phyloP scores from a whole-genome alignment of 1,140 invertebrate genomes.

The Eufriesea mexicana region DNA sequence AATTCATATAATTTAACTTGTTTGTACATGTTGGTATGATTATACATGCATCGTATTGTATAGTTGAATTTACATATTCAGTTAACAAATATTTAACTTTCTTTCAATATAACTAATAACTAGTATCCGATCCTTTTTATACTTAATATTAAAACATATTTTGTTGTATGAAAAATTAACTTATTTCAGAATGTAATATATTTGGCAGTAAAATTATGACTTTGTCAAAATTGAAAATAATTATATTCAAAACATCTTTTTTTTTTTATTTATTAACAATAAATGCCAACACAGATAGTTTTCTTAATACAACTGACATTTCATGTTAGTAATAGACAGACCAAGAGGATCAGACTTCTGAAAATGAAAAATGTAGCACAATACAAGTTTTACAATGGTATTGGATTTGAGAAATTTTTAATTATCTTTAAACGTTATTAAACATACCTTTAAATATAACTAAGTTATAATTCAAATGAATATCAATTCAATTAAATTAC shows the following conservation, averaged over 20 bases:
- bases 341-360: slow-evolving; percentile 68
- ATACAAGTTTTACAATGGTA: slow-evolving; percentile 21
- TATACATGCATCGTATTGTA: not conserved
- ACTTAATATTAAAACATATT: slow-evolving; percentile 58
- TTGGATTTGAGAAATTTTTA: slow-evolving; percentile 10
- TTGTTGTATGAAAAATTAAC: slow-evolving; percentile 36
- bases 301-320: slow-evolving; percentile 67
- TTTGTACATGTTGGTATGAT: too few relatives aligned
- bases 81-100: not conserved
- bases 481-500: slow-evolving; percentile 38
- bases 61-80: not conserved
- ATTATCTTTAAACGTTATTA: slow-evolving; percentile 43
- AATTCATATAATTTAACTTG: slow-evolving; percentile 29
- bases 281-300: slow-evolving; percentile 49
- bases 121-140: not conserved
- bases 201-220: not conserved
- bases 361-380: slow-evolving; percentile 18
- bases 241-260: slow-evolving; percentile 19
- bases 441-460: slow-evolving; percentile 34
- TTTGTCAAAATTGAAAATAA: slow-evolving; percentile 43
- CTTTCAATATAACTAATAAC: too few relatives aligned
- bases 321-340: slow-evolving; percentile 75
- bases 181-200: not conserved
- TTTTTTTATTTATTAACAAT: slow-evolving; percentile 50
- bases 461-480: slow-evolving; percentile 45